Conservation (phyloP, 2,888 invertebrate genomes). For the Chironomus riparius region DNA sequence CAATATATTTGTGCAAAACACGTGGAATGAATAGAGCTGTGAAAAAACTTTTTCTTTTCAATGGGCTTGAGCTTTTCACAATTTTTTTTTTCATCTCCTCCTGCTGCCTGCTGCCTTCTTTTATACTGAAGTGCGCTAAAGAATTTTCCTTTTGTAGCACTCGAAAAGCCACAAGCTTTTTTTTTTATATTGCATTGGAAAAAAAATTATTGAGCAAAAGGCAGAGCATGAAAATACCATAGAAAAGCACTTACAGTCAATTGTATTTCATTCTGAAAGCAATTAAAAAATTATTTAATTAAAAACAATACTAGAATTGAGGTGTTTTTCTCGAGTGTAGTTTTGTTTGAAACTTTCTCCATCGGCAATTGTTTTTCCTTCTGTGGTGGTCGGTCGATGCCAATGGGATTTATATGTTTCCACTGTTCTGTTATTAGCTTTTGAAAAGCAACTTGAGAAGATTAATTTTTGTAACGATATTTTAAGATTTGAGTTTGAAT, state of each 20-base stretch:
- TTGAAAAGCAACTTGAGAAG: too few relatives aligned
- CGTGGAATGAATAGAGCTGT: neutral
- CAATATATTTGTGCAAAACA: neutral
- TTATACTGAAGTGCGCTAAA: neutral
- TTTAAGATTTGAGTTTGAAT: neutral
- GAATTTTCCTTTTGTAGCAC: neutral
- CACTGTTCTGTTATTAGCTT: too few relatives aligned
- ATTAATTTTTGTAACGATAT: neutral
- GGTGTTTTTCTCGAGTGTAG: conserved; percentile 22
- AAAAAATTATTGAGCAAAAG: neutral
- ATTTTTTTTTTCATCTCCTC: neutral
- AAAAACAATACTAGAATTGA: conserved; percentile 3
- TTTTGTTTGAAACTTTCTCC: conserved; percentile 9
- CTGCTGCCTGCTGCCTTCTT: neutral
- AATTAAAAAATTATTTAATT: conserved; percentile 27
- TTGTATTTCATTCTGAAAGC: conserved; percentile 13
- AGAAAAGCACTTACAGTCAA: conserved; percentile 6
- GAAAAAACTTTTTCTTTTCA: conserved; percentile 1
- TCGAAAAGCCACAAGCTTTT: neutral
- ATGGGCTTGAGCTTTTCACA: conserved; percentile 7
- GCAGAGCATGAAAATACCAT: neutral
- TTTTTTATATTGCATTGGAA: neutral
- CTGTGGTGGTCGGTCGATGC: too few relatives aligned
- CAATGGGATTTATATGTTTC: too few relatives aligned
- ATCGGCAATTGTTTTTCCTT: neutral